A percentile compares a stretch with the other conserved stretches of the same genome.
These are phyloP conservation scores for Archips xylosteana DNA, from an alignment of 2,888 invertebrate genomes.

Conservation along the genomic window DNA sequence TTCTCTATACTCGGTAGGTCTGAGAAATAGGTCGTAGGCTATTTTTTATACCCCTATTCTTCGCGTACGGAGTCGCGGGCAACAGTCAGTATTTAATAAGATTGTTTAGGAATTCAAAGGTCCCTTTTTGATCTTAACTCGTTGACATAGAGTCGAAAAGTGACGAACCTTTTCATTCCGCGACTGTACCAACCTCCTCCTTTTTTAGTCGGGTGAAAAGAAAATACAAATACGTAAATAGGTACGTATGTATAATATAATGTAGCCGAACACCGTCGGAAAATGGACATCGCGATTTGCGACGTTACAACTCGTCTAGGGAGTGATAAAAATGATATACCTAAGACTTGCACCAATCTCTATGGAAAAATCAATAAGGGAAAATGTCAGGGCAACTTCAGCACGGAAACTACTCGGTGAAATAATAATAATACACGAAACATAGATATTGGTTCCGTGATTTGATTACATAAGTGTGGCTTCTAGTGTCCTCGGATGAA, in stretches of 20 bases:
- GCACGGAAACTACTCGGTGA: conserved; percentile 1
- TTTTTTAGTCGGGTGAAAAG: no score
- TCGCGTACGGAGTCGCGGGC: no score
- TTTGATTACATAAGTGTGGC: conserved; percentile 6
- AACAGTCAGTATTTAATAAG: no score
- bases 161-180: no score
- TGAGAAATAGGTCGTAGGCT: no score
- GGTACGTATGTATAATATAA: conserved; percentile 3
- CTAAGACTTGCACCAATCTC: conserved; percentile 63
- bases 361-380: conserved; percentile 67
- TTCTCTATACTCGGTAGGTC: no score
- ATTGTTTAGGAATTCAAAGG: no score
- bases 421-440: not conserved
- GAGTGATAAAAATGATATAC: conserved; percentile 77
- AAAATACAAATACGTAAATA: no score
- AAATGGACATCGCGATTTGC: conserved; percentile 63
- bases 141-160: no score
- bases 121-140: no score
- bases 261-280: conserved; percentile 47
- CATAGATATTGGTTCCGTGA: conserved; percentile 4
- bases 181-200: no score
- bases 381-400: conserved; percentile 67
- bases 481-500: not conserved
- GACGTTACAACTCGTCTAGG: conserved; percentile 62
- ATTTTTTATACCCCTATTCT: no score